Evolutionary conservation across 2,888 invertebrate species (phyloP).

Genomic region (Drosophila anomalata): DNA sequence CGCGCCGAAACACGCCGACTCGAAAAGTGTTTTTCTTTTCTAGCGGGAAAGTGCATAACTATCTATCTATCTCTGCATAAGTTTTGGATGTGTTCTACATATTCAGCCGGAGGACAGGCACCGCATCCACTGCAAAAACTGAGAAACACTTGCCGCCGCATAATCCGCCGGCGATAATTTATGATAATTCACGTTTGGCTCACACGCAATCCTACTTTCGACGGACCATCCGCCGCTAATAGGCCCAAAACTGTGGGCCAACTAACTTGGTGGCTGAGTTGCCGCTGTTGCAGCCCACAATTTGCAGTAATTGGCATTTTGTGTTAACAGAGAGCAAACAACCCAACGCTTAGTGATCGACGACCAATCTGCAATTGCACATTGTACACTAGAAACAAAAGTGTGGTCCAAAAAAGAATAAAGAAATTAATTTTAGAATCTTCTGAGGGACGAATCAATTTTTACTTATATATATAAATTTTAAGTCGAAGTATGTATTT

Average conservation of each 20-base stretch:
- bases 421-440: neutral
- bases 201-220: conserved; percentile 69
- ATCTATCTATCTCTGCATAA: conserved; percentile 23
- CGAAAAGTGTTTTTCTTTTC: conserved; percentile 42
- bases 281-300: conserved; percentile 50
- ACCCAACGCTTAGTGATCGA: conserved; percentile 66
- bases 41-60: conserved; percentile 61
- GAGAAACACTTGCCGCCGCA: conserved; percentile 48
- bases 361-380: conserved; percentile 44
- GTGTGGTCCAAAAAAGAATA: neutral
- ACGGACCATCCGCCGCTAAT: conserved; percentile 56
- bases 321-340: conserved; percentile 67
- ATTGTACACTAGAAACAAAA: conserved; percentile 30
- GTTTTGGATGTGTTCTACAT: conserved; percentile 60
- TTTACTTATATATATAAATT: neutral
- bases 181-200: conserved; percentile 63
- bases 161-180: conserved; percentile 72
- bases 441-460: neutral
- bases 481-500: neutral
- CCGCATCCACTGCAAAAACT: conserved; percentile 3
- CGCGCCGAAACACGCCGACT: conserved; percentile 39
- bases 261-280: conserved; percentile 16
- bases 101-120: conserved; percentile 12
- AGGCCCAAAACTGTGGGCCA: conserved; percentile 49
- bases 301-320: conserved; percentile 72